Conservation (phyloP, 2,888 invertebrate species). For the Cheilosia impressa region DNA sequence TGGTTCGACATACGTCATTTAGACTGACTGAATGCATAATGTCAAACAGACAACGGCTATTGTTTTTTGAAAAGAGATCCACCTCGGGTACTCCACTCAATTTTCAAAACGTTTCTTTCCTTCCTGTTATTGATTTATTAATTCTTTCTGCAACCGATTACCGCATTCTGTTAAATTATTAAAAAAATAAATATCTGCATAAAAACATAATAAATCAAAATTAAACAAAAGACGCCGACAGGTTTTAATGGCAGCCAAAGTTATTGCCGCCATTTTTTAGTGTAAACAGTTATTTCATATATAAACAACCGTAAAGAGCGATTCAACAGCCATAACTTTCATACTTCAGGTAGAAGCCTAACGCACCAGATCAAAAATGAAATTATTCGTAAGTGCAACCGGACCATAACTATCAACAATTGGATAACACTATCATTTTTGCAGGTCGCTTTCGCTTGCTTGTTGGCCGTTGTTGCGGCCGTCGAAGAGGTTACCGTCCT, state of each 20-base stretch:
- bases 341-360: neutral
- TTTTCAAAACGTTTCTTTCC: no score
- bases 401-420: neutral
- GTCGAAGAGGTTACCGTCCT: neutral
- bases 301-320: neutral
- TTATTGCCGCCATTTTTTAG: neutral
- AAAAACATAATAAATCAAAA: no score
- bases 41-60: no score
- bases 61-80: no score
- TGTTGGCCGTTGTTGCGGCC: neutral
- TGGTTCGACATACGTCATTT: no score
- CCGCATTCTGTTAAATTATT: no score
- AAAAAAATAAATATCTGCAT: no score
- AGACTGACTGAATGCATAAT: no score
- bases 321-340: neutral
- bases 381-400: neutral
- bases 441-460: slow-evolving; percentile 76
- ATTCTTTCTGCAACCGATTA: no score
- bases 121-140: no score
- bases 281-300: neutral
- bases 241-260: neutral
- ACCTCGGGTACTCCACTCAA: no score
- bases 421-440: neutral
- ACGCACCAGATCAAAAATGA: neutral
- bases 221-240: neutral